Conservation (phyloP, 1,140 invertebrate species). For the Drosophila carrolli region DNA sequence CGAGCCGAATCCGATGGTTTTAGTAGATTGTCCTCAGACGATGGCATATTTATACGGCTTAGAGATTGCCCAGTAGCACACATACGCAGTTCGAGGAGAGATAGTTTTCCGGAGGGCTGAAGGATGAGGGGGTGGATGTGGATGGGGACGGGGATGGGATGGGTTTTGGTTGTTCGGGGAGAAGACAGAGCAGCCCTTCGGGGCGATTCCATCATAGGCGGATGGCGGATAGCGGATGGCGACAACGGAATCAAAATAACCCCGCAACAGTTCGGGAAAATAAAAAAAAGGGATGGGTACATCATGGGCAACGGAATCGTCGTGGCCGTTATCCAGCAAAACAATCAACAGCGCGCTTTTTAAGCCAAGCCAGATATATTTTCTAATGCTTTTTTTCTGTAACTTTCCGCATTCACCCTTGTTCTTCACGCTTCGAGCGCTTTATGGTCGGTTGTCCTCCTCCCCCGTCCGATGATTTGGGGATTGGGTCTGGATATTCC, state of each 20-base stretch:
- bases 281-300: conserved; percentile 4
- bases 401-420: conserved; percentile 81
- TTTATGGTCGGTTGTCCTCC: conserved; percentile 59
- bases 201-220: conserved; percentile 60
- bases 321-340: conserved; percentile 78
- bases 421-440: conserved; percentile 81
- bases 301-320: conserved; percentile 32
- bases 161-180: not conserved
- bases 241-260: conserved; percentile 63
- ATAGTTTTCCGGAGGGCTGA: conserved; percentile 56
- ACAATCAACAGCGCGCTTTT: conserved; percentile 82
- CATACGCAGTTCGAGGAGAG: conserved; percentile 51
- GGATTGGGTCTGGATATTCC: conserved; percentile 59
- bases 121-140: conserved; percentile 5
- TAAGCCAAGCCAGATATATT: conserved; percentile 81
- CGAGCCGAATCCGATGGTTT: conserved; percentile 57
- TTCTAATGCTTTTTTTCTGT: conserved; percentile 82
- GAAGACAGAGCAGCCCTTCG: conserved; percentile 39
- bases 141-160: not conserved
- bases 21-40: conserved; percentile 67
- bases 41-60: conserved; percentile 72
- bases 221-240: conserved; percentile 45
- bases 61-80: conserved; percentile 79
- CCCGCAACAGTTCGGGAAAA: conserved; percentile 39
- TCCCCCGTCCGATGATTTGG: conserved; percentile 25